These are phyloP conservation scores for Champsocephalus gunnari DNA, from an alignment of 2,797 vertebrate genomes.

Conservation along the genomic window DNA sequence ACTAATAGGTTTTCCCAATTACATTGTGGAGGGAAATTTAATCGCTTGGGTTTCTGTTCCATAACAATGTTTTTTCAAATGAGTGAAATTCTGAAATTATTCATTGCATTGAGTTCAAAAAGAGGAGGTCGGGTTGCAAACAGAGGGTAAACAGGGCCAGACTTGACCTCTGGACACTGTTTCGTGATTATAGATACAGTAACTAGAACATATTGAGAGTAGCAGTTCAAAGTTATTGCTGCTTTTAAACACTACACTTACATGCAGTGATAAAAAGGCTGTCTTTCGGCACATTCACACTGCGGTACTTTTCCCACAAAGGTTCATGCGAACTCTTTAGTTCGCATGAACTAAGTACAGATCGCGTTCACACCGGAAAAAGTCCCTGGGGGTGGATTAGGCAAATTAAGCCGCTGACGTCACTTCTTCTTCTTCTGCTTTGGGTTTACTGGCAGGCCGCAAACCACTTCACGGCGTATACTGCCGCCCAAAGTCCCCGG, in stretches of 20 bases:
- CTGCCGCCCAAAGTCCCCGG: no score
- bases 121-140: background rate
- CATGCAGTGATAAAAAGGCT: background rate
- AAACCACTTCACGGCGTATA: no score
- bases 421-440: no score
- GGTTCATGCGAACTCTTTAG: no score
- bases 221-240: background rate
- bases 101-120: background rate
- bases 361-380: no score
- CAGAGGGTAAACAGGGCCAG: background rate
- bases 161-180: background rate
- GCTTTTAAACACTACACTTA: background rate
- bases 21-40: background rate
- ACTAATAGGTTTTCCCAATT: background rate
- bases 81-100: background rate
- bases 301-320: no score
- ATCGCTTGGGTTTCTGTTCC: constrained; percentile 1
- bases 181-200: background rate
- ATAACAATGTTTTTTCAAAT: background rate
- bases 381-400: no score
- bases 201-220: background rate
- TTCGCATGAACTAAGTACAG: no score
- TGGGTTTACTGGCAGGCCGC: no score
- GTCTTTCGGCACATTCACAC: no score
- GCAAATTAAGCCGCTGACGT: no score